Base-by-base conservation (phyloP, 2,888 invertebrate genomes). In the Polymixis lichenea region DNA sequence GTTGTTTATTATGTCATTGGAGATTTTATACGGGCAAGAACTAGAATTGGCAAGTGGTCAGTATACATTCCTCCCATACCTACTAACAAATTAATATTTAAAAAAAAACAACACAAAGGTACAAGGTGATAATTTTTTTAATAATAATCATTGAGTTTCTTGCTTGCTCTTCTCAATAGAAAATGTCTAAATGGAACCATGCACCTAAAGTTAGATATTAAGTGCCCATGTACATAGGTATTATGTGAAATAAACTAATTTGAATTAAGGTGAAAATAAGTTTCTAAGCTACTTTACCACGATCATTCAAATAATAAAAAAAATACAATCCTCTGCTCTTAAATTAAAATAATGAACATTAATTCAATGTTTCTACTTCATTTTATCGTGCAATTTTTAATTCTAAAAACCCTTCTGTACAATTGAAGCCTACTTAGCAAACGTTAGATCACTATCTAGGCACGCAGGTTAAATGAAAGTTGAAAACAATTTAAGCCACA, bases 391-490 rank as follows among this genome's bases (percentile, higher is more conserved):
- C 0, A 46, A 60, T 72, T 53, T 64, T 55, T 32, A 72, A 72
- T 72, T 70, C 8, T 11, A 7, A 43, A 69, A 70, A 17, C 53
- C 64, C 65, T 72, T 55, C 19, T 65, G 28, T 65, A 78, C 60
- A 71, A 67, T 73, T 77, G 28, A 70, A 65, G 58, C 53, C 46
- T 72, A 73, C 51, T 80, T 77, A 66, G 70, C 43, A 67, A 75
- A 56, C 49, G 32, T 67, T 70, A 77, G 80, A 86, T 86, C 43
- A 56, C 65, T 80, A 87, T 86, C 88, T 84, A 84, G 77, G 77
- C 84, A 86, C 84, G 86, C 79, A 78, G 77, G 78, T 46, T 86
- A 71, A 86, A 78, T 86, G 69, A 78, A 87, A 80, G 78, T 78
- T 84, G 56, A 75, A 84, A 84, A 78, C 82, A 84, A 87, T 84